Percentiles rank a stretch among this genome's conserved stretches.
These are phyloP conservation scores for Limulus polyphemus DNA, from an alignment of 2,888 invertebrate genomes.

Conservation along the genomic window DNA sequence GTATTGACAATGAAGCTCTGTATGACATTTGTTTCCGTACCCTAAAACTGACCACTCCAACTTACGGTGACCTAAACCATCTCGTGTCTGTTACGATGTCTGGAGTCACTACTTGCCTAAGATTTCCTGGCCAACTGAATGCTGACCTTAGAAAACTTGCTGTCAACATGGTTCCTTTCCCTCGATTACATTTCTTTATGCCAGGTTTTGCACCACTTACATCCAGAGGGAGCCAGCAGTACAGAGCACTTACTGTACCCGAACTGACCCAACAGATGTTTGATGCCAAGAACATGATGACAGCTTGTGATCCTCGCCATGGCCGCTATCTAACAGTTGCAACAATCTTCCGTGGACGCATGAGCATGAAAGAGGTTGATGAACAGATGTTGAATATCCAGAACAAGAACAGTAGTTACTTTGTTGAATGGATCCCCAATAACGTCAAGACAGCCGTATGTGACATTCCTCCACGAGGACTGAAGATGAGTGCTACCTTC, in stretches of 20 bases:
- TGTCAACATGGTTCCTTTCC: slow-evolving; percentile 97
- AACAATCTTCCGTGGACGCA: slow-evolving; percentile 38
- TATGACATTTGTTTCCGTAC: slow-evolving; percentile 59
- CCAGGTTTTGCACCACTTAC: slow-evolving; percentile 29
- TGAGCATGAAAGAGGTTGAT: slow-evolving; percentile 52
- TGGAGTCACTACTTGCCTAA: slow-evolving; percentile 74
- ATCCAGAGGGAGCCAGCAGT: slow-evolving; percentile 28
- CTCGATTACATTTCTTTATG: slow-evolving; percentile 46
- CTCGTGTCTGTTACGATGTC: slow-evolving; percentile 56
- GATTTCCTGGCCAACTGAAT: slow-evolving; percentile 88
- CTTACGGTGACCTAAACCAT: slow-evolving; percentile 44
- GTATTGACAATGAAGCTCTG: slow-evolving; percentile 59
- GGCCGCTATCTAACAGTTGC: slow-evolving; percentile 43
- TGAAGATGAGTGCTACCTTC: slow-evolving; percentile 45
- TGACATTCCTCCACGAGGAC: slow-evolving; percentile 43
- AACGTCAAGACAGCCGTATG: slow-evolving; percentile 43
- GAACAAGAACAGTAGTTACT: slow-evolving; percentile 62
- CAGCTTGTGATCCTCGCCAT: slow-evolving; percentile 43
- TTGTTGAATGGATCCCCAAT: slow-evolving; percentile 72
- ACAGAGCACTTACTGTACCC: slow-evolving; percentile 37
- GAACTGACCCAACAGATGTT: slow-evolving; percentile 42
- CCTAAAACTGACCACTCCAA: slow-evolving; percentile 42
- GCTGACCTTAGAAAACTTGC: slow-evolving; percentile 82
- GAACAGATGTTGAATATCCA: slow-evolving; percentile 46
- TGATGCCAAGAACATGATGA: slow-evolving; percentile 46